Conservation (phyloP, 2,888 invertebrate genomes). For the Willowsia nigromaculata region DNA sequence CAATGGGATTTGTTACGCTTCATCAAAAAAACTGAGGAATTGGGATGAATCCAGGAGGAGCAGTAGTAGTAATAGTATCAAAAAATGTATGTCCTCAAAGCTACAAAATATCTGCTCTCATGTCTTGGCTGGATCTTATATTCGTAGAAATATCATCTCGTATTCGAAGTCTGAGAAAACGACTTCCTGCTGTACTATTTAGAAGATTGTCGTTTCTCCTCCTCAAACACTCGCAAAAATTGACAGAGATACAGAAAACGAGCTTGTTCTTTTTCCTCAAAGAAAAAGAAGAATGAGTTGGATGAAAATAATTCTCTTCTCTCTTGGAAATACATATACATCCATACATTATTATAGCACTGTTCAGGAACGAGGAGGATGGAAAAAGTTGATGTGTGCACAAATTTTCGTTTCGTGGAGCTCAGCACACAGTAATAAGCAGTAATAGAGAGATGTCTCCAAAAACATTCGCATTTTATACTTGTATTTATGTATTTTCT, state of each 20-base stretch:
- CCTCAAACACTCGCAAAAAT: neutral
- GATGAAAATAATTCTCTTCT: neutral
- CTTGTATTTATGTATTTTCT: neutral
- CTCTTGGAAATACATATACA: neutral
- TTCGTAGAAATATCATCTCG: neutral
- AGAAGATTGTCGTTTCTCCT: neutral
- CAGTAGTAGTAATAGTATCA: neutral
- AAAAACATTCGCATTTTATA: too few species aligned
- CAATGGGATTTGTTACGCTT: slow-evolving; percentile 69
- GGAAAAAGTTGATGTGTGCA: neutral
- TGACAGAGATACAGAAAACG: slow-evolving; percentile 12
- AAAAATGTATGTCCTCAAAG: neutral
- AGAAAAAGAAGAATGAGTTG: neutral
- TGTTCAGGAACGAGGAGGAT: neutral
- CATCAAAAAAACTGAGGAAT: slow-evolving; percentile 58
- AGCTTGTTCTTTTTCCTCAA: neutral
- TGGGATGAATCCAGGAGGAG: slow-evolving; percentile 56
- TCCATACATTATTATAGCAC: neutral
- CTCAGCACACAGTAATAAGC: neutral
- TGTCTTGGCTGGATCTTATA: neutral
- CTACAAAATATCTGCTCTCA: too few species aligned
- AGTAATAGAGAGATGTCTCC: too few species aligned
- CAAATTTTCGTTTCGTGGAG: neutral
- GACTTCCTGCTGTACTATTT: neutral
- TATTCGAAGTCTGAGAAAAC: too few species aligned